A percentile compares a stretch with the other conserved stretches of the same genome.
Evolutionary conservation across 37 sponge, comb jelly and placozoan genomes (phyloP).

Genomic region (Crambe crambe): DNA sequence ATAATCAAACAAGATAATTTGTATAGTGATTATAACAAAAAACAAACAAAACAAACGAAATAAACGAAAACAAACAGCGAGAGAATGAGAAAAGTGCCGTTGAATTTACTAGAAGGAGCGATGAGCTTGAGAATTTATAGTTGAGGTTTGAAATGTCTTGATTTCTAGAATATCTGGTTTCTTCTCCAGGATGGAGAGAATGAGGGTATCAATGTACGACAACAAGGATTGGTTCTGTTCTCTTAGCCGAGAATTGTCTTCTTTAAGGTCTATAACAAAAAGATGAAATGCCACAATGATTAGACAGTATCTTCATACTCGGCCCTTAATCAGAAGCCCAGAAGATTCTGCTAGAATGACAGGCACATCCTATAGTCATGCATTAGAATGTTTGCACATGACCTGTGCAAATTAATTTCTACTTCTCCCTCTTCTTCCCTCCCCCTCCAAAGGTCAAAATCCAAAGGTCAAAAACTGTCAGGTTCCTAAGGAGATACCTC

Average conservation of each 20-base stretch:
- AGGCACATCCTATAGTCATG: too few relatives aligned
- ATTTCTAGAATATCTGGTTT: slow-evolving; percentile 71
- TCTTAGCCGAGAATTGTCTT: slow-evolving; percentile 44
- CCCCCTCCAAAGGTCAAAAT: not conserved
- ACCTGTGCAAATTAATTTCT: too few relatives aligned
- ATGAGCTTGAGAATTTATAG: too few relatives aligned
- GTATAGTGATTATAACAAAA: not conserved
- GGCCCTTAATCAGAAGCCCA: not conserved
- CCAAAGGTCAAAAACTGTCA: not conserved
- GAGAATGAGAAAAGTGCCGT: not conserved
- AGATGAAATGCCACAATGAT: not conserved
- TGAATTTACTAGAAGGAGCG: not conserved
- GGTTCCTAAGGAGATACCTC: too few relatives aligned
- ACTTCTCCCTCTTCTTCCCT: not conserved
- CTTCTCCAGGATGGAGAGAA: slow-evolving; percentile 42
- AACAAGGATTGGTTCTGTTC: slow-evolving; percentile 60
- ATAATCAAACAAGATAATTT: too few relatives aligned
- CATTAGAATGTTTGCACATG: too few relatives aligned
- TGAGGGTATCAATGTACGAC: slow-evolving; percentile 66
- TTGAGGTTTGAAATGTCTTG: not conserved
- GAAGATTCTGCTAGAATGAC: slow-evolving; percentile 14
- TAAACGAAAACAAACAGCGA: not conserved
- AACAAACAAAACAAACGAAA: not conserved
- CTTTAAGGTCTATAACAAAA: slow-evolving; percentile 52
- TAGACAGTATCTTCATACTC: not conserved